Evolutionary conservation across 2,888 invertebrate species (phyloP), one percentile per base, ranked within the genome.

Genomic region (Teinopalpus imperialis): DNA sequence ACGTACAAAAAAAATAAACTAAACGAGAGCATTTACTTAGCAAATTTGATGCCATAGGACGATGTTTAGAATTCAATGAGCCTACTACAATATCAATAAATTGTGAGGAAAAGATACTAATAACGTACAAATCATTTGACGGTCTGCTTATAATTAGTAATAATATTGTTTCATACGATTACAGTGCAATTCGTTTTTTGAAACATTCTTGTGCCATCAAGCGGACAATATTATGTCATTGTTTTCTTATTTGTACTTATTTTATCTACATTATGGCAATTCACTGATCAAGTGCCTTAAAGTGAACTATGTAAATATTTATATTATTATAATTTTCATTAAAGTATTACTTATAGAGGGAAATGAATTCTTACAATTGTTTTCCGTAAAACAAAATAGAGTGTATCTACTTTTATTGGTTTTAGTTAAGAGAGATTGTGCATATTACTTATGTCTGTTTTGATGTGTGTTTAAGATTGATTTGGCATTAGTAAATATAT

Each of bases 391-490:
- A 81, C 81, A 83, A 79, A 75, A 74, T 74, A 77, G 70, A 74
- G 63, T 71, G 72, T 78, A 74, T 69, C 70, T 72, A 75, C 67
- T 72, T 75, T 70, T 74, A 74, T 73, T 72, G 65, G 64, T 60
- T 61, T 70, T 82, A 81, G 76, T 74, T 87, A 87, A 76, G 87
- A 69, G 83, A 87, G 87, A 88, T 86, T 82, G 86, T 86, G 87
- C 85, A 86, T 86, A 86, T 81, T 83, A 81, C 63, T 62, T 63
- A 59, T 83, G 87, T 87, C 82, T 85, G 87, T 86, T 86, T 86
- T 86, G 82, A 85, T 81, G 87, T 86, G 87, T 87, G 87, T 83
- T 74, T 83, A 81, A 79, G 85, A 86, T 82, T 83, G 85, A 87
- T 86, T 87, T 86, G 82, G 83, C 74, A 85, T 82, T 83, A 87